A percentile compares a stretch with the other conserved stretches of the same genome.
These are phyloP conservation scores for Gallinago media DNA, from an alignment of 2,113 vertebrate species.

Conservation along the genomic window DNA sequence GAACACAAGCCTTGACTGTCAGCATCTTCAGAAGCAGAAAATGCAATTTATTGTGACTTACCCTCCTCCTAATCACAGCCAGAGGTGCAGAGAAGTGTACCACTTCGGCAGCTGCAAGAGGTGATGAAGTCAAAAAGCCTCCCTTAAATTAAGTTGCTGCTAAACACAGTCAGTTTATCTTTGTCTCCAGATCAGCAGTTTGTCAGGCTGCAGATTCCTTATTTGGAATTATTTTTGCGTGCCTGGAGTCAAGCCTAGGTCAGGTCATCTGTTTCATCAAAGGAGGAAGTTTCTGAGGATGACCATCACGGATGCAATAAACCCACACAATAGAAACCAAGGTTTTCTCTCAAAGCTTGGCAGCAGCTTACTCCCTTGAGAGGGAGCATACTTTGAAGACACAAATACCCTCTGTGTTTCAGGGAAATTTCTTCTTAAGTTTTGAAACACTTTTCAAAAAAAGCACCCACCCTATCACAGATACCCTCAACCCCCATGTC, in stretches of 20 bases:
- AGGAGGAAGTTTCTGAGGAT: conserved; percentile 52
- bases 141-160: neutral
- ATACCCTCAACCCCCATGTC: fast-evolving
- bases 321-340: conserved; percentile 13
- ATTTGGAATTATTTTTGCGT: conserved; percentile 55
- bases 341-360: conserved; percentile 17
- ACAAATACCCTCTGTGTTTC: neutral
- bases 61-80: neutral
- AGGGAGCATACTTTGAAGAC: neutral
- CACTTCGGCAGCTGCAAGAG: neutral
- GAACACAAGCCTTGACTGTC: neutral
- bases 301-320: conserved; percentile 33
- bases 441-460: neutral
- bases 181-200: neutral
- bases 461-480: neutral
- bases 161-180: conserved; percentile 24
- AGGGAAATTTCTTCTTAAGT: neutral
- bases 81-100: neutral
- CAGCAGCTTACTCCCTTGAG: neutral
- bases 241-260: conserved; percentile 18
- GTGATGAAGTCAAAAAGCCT: neutral
- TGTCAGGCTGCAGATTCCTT: conserved; percentile 21
- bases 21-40: neutral
- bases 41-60: neutral
- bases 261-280: conserved; percentile 19